Evolutionary conservation across 1,140 invertebrate genomes (phyloP).

Genomic region (Drosophila nebulosa): DNA sequence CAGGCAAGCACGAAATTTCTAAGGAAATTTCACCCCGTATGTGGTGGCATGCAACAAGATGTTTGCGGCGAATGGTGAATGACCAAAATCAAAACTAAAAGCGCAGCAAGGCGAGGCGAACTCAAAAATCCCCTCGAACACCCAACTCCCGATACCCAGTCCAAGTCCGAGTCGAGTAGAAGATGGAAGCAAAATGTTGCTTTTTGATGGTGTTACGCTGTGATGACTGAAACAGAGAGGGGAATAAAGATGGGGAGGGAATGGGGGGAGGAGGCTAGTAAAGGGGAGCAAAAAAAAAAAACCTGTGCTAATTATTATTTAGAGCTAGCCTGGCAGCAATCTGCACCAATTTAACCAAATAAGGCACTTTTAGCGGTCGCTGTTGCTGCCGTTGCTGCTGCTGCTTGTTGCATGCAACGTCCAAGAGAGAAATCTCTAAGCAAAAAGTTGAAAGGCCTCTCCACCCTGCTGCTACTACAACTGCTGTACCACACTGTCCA

Average conservation of each 20-base stretch:
- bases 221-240: neutral
- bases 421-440: constrained; percentile 67
- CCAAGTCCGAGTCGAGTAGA: neutral
- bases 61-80: constrained; percentile 58
- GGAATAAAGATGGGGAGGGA: neutral
- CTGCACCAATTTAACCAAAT: constrained; percentile 80
- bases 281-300: constrained; percentile 32
- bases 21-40: constrained; percentile 79
- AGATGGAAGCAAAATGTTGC: neutral
- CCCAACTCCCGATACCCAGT: neutral
- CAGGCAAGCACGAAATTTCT: constrained; percentile 79
- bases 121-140: neutral
- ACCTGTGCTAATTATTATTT: constrained; percentile 80
- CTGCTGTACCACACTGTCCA: constrained; percentile 3
- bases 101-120: constrained; percentile 44
- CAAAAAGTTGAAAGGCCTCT: constrained; percentile 70
- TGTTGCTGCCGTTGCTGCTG: neutral
- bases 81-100: constrained; percentile 66
- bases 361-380: constrained; percentile 75
- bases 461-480: constrained; percentile 10
- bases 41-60: constrained; percentile 71
- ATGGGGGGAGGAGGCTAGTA: too few species aligned
- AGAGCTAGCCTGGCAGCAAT: constrained; percentile 72
- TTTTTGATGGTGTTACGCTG: neutral
- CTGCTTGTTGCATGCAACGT: constrained; percentile 56